Base-by-base conservation (phyloP, 2,888 invertebrate genomes). In the Aradus depressus region DNA sequence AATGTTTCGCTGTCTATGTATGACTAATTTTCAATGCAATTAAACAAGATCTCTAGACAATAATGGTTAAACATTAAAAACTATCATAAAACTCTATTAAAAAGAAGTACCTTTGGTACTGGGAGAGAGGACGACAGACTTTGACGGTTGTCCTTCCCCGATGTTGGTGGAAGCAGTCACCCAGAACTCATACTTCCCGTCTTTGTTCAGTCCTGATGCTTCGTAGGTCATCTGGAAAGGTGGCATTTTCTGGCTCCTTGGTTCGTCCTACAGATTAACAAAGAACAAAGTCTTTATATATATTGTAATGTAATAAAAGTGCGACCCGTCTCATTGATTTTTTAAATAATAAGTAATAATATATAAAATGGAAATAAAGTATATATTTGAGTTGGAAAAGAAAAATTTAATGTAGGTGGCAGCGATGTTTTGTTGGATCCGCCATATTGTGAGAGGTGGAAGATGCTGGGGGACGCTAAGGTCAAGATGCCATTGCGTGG, bases 141-240 rank as follows among this genome's bases (percentile, higher is more conserved):
- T 85, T 51, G 92, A 92, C 51, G 84, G 80, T 66, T 88, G 86
- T 35, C 95, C 92, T 74, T 93, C 92, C 1, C 93, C 93, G 64
- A 92, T 90, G 60, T 85, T 85, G 1, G 93, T 95, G 56, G 86
- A 89, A 34, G 92, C 93, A 3, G 91, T 90, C 1, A 93, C 91
- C 85, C 90, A 90, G 71, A 93, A 93, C 68, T 90, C 88, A 65
- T 91, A 92, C 52, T 86, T 82, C 56, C 83, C 79, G 59, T 83
- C 81, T 64, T 78, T 76, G 62, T 85, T 85, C 62, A 95, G 70
- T 59, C 84, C 85, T 22, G 82, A 82, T 12, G 91, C 86, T 64
- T 91, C 88, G 66, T 84, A 87, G 64, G 85, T 90, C 66, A 90
- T 80, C 71, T 89, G 84, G 59, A 84, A 82, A 16, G 88, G 83